Evolutionary conservation across 2,113 vertebrate genomes (phyloP).

Genomic region (Ophthalmolycus amberensis): DNA sequence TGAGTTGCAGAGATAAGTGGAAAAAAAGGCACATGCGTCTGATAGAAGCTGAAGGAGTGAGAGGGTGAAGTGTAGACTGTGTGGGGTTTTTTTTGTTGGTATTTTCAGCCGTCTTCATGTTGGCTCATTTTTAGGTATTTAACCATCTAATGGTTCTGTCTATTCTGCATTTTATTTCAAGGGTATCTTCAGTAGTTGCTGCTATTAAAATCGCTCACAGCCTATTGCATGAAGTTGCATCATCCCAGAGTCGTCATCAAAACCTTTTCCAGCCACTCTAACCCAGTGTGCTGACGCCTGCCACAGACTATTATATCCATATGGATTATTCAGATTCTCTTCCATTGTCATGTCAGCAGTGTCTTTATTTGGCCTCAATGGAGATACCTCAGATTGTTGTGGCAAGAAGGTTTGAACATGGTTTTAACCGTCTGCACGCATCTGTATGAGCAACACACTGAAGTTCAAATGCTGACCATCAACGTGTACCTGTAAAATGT

Average conservation of each 20-base stretch:
- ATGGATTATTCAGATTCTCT: conserved; percentile 15
- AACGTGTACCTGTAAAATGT: not conserved
- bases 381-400: not conserved
- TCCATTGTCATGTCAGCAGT: conserved; percentile 3
- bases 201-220: conserved; percentile 31
- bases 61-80: not conserved
- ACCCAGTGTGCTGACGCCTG: conserved; percentile 16
- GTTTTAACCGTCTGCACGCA: not conserved
- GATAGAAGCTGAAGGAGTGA: not conserved
- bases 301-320: conserved; percentile 32
- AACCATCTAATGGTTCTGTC: conserved; percentile 10
- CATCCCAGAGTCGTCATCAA: conserved; percentile 28
- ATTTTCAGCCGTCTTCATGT: not conserved
- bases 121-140: conserved; percentile 26
- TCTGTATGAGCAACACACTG: not conserved
- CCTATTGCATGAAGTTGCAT: conserved; percentile 54
- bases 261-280: conserved; percentile 16
- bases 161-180: conserved; percentile 28
- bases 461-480: not conserved
- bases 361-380: conserved; percentile 11
- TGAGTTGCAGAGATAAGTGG: conserved; percentile 31
- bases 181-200: conserved; percentile 13
- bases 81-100: not conserved
- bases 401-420: not conserved
- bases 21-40: not conserved